Percentiles rank a stretch among this genome's conserved stretches.
These are phyloP conservation scores for Neosilurus hyrtlii DNA, from an alignment of 2,797 vertebrate genomes.

Conservation along the genomic window DNA sequence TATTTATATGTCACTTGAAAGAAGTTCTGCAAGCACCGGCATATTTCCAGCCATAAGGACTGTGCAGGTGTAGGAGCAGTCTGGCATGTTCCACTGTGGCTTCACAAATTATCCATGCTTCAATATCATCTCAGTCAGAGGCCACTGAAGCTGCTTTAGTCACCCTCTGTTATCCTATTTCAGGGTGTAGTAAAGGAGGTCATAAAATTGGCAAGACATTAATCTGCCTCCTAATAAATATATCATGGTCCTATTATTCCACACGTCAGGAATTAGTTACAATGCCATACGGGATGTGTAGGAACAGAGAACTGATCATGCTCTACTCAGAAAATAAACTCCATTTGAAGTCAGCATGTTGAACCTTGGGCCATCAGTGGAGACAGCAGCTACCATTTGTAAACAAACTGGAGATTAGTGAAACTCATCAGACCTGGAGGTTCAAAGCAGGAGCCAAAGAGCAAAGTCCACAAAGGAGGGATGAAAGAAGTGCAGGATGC, in stretches of 20 bases:
- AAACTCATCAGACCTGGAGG: conserved; percentile 64
- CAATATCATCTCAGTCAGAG: conserved; percentile 37
- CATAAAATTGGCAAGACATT: conserved; percentile 44
- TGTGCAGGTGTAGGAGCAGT: conserved; percentile 37
- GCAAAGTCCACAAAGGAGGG: conserved; percentile 63
- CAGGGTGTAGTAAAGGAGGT: conserved; percentile 24
- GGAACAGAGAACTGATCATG: conserved; percentile 24
- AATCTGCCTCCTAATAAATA: conserved; percentile 33
- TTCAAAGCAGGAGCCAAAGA: conserved; percentile 52
- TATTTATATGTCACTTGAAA: conserved; percentile 27
- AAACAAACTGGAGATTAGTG: conserved; percentile 57
- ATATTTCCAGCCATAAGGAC: conserved; percentile 22
- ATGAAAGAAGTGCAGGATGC: conserved; percentile 67
- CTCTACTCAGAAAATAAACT: conserved; percentile 46
- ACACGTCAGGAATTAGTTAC: conserved; percentile 21
- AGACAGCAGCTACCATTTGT: conserved; percentile 49
- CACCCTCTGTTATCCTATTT: conserved; percentile 41
- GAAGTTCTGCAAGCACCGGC: conserved; percentile 15
- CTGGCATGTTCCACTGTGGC: conserved; percentile 22
- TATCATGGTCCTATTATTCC: conserved; percentile 31
- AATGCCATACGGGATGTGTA: conserved; percentile 33
- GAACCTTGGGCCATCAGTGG: conserved; percentile 35
- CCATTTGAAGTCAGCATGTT: conserved; percentile 46
- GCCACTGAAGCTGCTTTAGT: conserved; percentile 49
- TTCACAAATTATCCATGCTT: conserved; percentile 47